Conservation (phyloP, 2,113 vertebrate genomes). For the Sorex araneus region DNA sequence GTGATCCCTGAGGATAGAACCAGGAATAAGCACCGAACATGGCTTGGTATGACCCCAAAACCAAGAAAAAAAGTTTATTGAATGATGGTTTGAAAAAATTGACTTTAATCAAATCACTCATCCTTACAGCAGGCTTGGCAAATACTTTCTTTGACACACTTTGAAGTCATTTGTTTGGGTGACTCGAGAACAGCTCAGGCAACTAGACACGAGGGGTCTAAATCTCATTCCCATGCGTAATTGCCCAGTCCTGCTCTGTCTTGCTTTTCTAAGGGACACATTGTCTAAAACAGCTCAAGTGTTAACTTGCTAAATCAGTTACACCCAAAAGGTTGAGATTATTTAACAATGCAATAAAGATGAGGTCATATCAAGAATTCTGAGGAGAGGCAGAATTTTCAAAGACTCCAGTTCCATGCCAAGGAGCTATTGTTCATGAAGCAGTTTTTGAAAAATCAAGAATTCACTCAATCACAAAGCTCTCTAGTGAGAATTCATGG, state of each 20-base stretch:
- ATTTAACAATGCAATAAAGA: conserved; percentile 80
- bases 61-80: background rate
- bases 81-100: conserved; percentile 31
- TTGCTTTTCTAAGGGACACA: conserved; percentile 69
- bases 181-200: conserved; percentile 25
- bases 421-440: conserved; percentile 81
- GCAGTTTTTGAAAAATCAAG: conserved; percentile 74
- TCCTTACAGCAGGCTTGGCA: background rate
- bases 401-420: conserved; percentile 68
- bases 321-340: conserved; percentile 83
- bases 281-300: conserved; percentile 76
- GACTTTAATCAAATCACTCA: conserved; percentile 56
- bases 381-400: conserved; percentile 74
- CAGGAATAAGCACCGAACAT: too few relatives aligned
- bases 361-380: conserved; percentile 82
- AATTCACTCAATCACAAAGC: conserved; percentile 61
- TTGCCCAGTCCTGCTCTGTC: conserved; percentile 72
- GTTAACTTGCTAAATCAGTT: conserved; percentile 83
- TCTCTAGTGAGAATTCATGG: conserved; percentile 47
- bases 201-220: background rate
- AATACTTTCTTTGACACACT: conserved; percentile 21
- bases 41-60: too few relatives aligned
- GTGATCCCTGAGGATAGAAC: too few relatives aligned
- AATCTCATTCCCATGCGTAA: conserved; percentile 68
- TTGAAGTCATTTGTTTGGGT: conserved; percentile 42